Base-by-base conservation (phyloP, 2,888 invertebrate species). In the Dynastes maya region DNA sequence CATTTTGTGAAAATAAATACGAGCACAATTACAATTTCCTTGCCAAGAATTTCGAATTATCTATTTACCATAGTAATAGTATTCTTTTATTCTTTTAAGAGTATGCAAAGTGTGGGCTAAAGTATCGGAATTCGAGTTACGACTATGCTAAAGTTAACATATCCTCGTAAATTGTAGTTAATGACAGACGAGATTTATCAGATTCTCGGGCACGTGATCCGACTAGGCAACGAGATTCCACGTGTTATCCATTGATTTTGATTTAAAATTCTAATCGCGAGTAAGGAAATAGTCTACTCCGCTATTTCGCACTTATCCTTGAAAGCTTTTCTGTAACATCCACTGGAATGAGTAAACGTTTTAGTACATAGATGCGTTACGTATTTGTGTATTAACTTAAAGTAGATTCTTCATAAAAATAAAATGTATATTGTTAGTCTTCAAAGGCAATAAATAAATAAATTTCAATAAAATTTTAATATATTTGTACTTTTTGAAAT, bases 161-260 rank as follows among this genome's bases (percentile, higher is more conserved):
- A 45, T 67, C 45, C 40, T 67, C 65, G 40, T 67, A 67, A 67
- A 40, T 16, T 40, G 45, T 45, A 67, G 45, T 67, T 65, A 67
- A 40, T 67, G 40, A 49, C 65, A 45, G 40, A 40, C 22, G 65
- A 40, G 65, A 67, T 67, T 67, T 67, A 67, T 67, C n/a, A 40
- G 45, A 45, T 40, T 16, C 45, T 16, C 37, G 8, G 40, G 1
- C 16, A 67, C 65, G 45, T 65, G 65, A 37, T 45, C 40, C 65
- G 65, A 6, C 16, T 67, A 45, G 45, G 40, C 11, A 45, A 45
- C 6, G 22, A 45, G 16, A 40, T 40, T 40, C 22, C 40, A 22
- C 65, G 40, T 67, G 40, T 40, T n/a, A 32, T 16, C 45, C 37
- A 22, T 16, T 16, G 16, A 45, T 40, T n/a, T 67, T 45, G 37